Conservation (phyloP, 2,888 invertebrate genomes). For the Dryobota labecula region DNA sequence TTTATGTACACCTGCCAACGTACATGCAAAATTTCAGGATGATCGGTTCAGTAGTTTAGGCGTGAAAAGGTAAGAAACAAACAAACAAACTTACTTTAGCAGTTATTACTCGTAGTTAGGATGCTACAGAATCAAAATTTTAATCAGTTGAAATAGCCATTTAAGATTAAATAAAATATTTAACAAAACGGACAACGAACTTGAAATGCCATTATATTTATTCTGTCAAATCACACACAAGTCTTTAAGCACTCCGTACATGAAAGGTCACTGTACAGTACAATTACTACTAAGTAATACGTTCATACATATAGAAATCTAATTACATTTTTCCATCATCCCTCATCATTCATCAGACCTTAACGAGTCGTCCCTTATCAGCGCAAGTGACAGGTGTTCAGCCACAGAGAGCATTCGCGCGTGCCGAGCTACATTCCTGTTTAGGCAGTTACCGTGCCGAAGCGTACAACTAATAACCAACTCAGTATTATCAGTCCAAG, state of each 20-base stretch:
- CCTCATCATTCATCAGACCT: conserved; percentile 6
- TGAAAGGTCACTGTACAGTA: background rate
- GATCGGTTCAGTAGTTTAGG: too few species aligned
- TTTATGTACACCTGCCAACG: too few species aligned
- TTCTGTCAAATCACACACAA: background rate
- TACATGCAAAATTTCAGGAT: too few species aligned
- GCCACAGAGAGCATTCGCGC: conserved; percentile 1
- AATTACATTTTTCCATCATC: conserved; percentile 25
- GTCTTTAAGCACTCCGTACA: background rate
- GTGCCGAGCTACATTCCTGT: conserved; percentile 26
- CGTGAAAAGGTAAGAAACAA: too few species aligned
- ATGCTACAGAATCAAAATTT: background rate
- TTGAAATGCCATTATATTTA: background rate
- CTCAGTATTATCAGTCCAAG: conserved; percentile 19
- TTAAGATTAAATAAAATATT: background rate
- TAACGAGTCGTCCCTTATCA: conserved; percentile 26
- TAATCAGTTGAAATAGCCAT: background rate
- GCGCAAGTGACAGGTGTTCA: conserved; percentile 36
- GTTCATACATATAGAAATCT: background rate
- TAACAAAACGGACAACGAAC: background rate
- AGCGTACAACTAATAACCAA: conserved; percentile 33
- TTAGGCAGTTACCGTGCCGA: background rate
- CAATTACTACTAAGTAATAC: background rate
- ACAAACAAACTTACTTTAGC: too few species aligned
- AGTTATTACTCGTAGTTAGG: too few species aligned